Percentiles rank a stretch among this genome's conserved stretches.
Conservation (phyloP, 2,113 vertebrate genomes). For the Gobiocypris rarus region DNA sequence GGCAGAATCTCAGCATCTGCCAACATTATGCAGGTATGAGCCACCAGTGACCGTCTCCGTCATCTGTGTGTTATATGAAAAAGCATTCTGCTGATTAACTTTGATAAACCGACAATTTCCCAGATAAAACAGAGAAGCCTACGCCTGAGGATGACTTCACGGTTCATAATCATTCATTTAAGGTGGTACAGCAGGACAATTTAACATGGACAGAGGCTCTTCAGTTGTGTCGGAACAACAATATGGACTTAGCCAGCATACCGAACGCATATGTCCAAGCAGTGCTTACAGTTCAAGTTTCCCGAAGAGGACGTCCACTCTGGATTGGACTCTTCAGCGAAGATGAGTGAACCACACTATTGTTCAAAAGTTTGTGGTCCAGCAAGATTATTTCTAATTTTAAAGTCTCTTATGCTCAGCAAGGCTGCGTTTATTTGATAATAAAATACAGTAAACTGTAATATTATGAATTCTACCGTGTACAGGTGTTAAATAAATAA, state of each 20-base stretch:
- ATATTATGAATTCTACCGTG: not conserved
- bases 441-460: not conserved
- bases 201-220: slow-evolving; percentile 86
- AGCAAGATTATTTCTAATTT: not conserved
- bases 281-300: slow-evolving; percentile 78
- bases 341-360: slow-evolving; percentile 69
- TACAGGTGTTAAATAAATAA: too few species aligned
- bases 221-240: slow-evolving; percentile 71
- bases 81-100: slow-evolving; percentile 1
- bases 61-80: not conserved
- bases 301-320: slow-evolving; percentile 71
- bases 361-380: not conserved
- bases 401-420: not conserved
- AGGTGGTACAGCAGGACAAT: slow-evolving; percentile 77
- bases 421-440: not conserved
- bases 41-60: not conserved
- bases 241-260: slow-evolving; percentile 88
- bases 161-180: slow-evolving; percentile 80
- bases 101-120: not conserved
- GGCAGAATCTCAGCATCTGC: slow-evolving; percentile 81
- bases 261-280: slow-evolving; percentile 84
- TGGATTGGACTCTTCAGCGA: slow-evolving; percentile 93
- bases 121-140: slow-evolving; percentile 57
- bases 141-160: slow-evolving; percentile 64
- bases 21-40: slow-evolving; percentile 71